Evolutionary conservation across 2,113 vertebrate species (phyloP).

Genomic region (Turdus rufiventris): DNA sequence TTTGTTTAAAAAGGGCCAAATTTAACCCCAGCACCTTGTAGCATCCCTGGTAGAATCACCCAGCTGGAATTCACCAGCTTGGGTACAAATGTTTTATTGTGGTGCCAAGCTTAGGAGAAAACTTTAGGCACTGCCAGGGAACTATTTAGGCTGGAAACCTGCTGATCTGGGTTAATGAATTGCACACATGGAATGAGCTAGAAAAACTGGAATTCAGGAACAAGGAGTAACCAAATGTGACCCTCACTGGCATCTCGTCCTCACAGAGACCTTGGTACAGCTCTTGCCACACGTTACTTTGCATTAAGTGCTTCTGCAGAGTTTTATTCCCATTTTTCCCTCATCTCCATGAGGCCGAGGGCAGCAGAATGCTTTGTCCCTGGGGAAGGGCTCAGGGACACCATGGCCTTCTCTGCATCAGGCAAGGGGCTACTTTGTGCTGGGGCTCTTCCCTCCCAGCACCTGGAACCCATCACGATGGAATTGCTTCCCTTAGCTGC

Average conservation of each 20-base stretch:
- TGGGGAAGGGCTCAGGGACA: neutral
- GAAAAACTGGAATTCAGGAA: neutral
- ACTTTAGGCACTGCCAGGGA: neutral
- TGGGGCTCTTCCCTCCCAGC: neutral
- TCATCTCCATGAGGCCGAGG: fast-evolving
- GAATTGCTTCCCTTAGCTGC: neutral
- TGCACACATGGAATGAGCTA: fast-evolving
- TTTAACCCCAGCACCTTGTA: neutral
- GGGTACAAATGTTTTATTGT: too few relatives aligned
- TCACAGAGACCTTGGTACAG: neutral
- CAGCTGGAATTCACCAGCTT: neutral
- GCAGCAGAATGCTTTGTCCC: neutral
- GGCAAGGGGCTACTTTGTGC: neutral
- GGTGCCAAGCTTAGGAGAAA: neutral
- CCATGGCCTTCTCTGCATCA: neutral
- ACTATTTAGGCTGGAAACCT: neutral
- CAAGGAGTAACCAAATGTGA: neutral
- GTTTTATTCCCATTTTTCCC: neutral
- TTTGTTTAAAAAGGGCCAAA: neutral
- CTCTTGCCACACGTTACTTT: neutral
- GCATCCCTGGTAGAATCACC: neutral
- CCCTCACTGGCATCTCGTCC: neutral
- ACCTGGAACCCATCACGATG: neutral
- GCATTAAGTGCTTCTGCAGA: neutral
- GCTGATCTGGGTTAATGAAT: neutral